Evolutionary conservation across 2,888 invertebrate species (phyloP), one percentile per base, ranked within the genome.

Genomic region (Nomada fucata): DNA sequence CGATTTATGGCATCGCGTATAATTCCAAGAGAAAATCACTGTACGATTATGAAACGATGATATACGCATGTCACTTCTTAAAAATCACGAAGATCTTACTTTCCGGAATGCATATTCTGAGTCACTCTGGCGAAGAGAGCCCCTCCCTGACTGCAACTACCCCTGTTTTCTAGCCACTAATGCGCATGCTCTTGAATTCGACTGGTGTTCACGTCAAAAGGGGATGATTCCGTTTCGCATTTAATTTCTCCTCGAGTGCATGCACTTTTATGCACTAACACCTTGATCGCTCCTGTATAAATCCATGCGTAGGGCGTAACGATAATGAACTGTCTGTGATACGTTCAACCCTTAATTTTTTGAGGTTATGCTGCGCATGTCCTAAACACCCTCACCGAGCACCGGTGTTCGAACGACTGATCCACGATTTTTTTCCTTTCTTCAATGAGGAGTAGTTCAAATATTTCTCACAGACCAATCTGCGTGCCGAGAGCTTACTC

Each of bases 91-190:
- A 67, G 83, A 78, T 74, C 63, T 79, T 23, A 68, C 82, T 81
- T 87, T 89, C 79, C 75, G 84, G 84, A 86, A 88, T 87, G 89
- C 86, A 86, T 89, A 87, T 89, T 88, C 91, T 89, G 92, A 92
- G 88, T 92, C 91, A 91, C 88, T 86, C 87, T 75, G 83, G 11
- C 64, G 84, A 86, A 84, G 86, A 87, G 86, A 89, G 91, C 92
- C 91, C 92, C 92, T 92, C 92, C 92, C 91, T 90, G 82, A 79
- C 83, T 87, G 90, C 88, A 89, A 90, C 91, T 89, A 91, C 92
- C 92, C 92, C 88, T 86, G 85, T 90, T 64, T 79, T 90, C 67
- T 79, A 74, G 65, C 63, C 57, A 36, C 64, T 61, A 67, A 29
- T 65, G 92, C 92, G 92, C 92, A 92, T 92, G 92, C 89, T 84